Base-by-base conservation (phyloP, 2,113 vertebrate species). In the Pseudorectes ferrugineus region DNA sequence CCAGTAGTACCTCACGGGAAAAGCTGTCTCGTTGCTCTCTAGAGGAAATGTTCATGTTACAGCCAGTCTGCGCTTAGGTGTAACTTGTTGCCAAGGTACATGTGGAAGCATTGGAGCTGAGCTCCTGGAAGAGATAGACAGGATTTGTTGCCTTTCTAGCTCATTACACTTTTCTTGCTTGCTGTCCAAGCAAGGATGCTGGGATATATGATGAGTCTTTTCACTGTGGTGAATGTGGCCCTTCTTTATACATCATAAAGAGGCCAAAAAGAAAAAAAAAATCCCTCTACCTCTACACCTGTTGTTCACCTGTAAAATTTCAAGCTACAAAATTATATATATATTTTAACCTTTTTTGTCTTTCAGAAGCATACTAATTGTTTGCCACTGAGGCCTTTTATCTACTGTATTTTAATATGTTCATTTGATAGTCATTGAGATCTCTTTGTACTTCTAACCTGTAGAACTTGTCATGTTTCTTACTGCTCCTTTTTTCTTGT, bases 161-260 rank as follows among this genome's bases (percentile, higher is more conserved):
- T 94, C 95, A 94, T 90, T 95, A 95, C 82, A 59, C 90, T 93
- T 94, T 61, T 94, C 93, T 92, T 96, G 92, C 95, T 97, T 96
- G 95, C 92, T 92, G 38, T 81, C 90, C 95, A 95, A 96, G 94
- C 96, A 91, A 95, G 95, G 90, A 94, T 95, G 95, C 93, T 96
- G 94, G 95, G 93, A 74, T 96, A 96, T 94, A 93, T 91, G 96
- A 95, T 93, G 85, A 94, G 93, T 96, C 94, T 97, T 96, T 93
- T 96, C 95, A 96, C 95, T 95, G 94, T 95, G 93, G 95, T 96
- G 95, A 97, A 96, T 95, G 95, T 97, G 95, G 95, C 91, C 92
- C 84, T 95, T 93, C 90, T 92, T 94, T 96, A 95, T 96, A 92
- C 94, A 95, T 88, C 95, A 0, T 97, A 97, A 97, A 97, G 95